Evolutionary conservation across 2,888 invertebrate species (phyloP).

Genomic region (Orthosia gracilis): DNA sequence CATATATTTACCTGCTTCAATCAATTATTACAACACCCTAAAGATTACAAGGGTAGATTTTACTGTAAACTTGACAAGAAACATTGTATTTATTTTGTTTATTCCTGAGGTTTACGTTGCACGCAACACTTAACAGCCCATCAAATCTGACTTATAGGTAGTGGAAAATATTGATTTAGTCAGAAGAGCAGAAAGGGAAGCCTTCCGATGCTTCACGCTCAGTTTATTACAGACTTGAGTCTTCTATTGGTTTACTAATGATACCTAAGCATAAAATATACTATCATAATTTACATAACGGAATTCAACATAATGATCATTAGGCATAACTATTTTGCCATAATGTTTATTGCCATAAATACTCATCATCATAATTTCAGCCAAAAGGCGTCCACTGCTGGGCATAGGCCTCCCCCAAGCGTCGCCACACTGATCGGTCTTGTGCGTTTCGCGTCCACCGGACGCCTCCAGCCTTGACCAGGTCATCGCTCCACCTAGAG

Average conservation of each 20-base stretch:
- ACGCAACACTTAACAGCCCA: constrained; percentile 35
- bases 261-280: no score
- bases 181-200: constrained; percentile 3
- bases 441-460: no score
- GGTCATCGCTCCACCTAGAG: no score
- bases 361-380: no score
- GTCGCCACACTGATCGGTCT: no score
- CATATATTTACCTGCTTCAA: constrained; percentile 36
- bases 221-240: background rate
- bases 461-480: no score
- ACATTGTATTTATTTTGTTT: constrained; percentile 33
- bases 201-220: background rate
- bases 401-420: no score
- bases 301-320: no score
- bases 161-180: constrained; percentile 31
- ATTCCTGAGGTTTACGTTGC: constrained; percentile 17
- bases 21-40: constrained; percentile 58
- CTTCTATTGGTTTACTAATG: background rate
- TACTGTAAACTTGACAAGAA: constrained; percentile 43
- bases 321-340: no score
- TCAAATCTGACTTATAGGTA: constrained; percentile 24
- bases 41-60: constrained; percentile 56
- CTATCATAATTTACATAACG: no score
- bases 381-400: no score
- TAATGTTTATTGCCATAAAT: no score